Percentiles rank a stretch among this genome's conserved stretches.
These are phyloP conservation scores for Thalassoma bifasciatum DNA, from an alignment of 2,113 vertebrate genomes.

Conservation along the genomic window DNA sequence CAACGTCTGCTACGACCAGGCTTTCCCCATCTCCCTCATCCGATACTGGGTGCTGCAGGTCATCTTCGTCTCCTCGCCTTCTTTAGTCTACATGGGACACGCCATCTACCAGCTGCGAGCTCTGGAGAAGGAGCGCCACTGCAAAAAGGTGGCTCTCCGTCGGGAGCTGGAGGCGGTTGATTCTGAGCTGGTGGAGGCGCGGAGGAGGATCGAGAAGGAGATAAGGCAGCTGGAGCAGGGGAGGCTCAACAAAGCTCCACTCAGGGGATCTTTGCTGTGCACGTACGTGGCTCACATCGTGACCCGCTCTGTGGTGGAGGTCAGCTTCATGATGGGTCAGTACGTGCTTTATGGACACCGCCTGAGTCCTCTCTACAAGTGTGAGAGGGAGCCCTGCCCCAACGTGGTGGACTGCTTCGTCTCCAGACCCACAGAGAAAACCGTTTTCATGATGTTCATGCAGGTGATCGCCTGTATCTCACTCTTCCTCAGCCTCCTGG, in stretches of 20 bases:
- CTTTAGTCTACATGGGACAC: slow-evolving; percentile 92
- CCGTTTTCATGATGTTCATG: slow-evolving; percentile 92
- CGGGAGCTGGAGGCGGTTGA: slow-evolving; percentile 85
- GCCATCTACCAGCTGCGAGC: slow-evolving; percentile 88
- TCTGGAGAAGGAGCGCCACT: slow-evolving; percentile 90
- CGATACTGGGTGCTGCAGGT: slow-evolving; percentile 94
- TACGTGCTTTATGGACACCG: slow-evolving; percentile 88
- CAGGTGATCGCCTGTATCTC: slow-evolving; percentile 88
- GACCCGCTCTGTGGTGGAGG: slow-evolving; percentile 86
- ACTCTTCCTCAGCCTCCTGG: slow-evolving; percentile 88
- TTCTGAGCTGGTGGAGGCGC: slow-evolving; percentile 77
- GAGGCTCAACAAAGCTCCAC: slow-evolving; percentile 89
- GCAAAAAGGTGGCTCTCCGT: slow-evolving; percentile 86
- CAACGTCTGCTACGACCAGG: slow-evolving; percentile 90
- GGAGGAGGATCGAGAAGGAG: slow-evolving; percentile 86
- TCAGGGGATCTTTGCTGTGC: slow-evolving; percentile 86
- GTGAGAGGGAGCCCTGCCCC: slow-evolving; percentile 86
- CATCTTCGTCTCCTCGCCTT: slow-evolving; percentile 92
- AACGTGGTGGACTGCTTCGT: slow-evolving; percentile 91
- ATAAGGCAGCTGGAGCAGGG: slow-evolving; percentile 87
- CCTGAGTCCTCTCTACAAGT: slow-evolving; percentile 87
- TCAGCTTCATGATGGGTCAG: slow-evolving; percentile 89
- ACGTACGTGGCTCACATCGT: slow-evolving; percentile 90
- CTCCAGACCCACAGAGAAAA: slow-evolving; percentile 90
- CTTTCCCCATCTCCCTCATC: slow-evolving; percentile 93